Evolutionary conservation across 2,113 vertebrate species (phyloP), one percentile per base, ranked within the genome.

Genomic region (Poeciliopsis turrubarensis): DNA sequence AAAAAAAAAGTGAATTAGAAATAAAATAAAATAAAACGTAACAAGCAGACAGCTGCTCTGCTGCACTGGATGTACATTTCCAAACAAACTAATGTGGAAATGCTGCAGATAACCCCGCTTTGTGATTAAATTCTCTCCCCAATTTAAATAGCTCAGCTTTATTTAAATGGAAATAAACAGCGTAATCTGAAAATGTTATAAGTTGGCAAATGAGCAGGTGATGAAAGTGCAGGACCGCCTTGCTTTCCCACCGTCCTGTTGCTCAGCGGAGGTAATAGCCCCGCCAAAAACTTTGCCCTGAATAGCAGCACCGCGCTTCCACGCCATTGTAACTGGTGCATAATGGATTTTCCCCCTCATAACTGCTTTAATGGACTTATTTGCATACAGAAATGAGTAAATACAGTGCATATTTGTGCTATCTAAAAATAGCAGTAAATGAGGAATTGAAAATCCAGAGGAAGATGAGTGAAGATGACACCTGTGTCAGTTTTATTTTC

Each of bases 371-470:
- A 89, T 92, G 78, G 84, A 79, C 68, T 86, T 41, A 90, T 93
- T 92, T 91, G 81, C 91, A 91, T 91, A 54, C 47, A 67, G 89
- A 89, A 93, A 93, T 92, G 80, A 89, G 88, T 87, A 87, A 91
- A 91, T 91, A 81, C 76, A 73, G 51, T 75, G 51, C n/a, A 57
- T 57, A 75, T 65, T 64, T 73, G 57, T 32, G 77, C 78, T 92
- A 89, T 93, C 89, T 90, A 78, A 82, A 92, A 85, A 89, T 68
- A 71, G 82, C 82, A 68, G 78, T 25, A 54, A 86, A 85, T 47
- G 68, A 69, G 81, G 37, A 47, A 70, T 72, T 83, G 73, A 67
- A 78, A 88, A 89, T 90, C 70, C 75, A 77, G 74, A 74, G 73
- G 72, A 79, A 71, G 73, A 69, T 26, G 68, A 84, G 77, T 87